Evolutionary conservation across 1,140 invertebrate genomes (phyloP), one percentile per base, ranked within the genome.

Genomic region (Drosophila lacteicornis): DNA sequence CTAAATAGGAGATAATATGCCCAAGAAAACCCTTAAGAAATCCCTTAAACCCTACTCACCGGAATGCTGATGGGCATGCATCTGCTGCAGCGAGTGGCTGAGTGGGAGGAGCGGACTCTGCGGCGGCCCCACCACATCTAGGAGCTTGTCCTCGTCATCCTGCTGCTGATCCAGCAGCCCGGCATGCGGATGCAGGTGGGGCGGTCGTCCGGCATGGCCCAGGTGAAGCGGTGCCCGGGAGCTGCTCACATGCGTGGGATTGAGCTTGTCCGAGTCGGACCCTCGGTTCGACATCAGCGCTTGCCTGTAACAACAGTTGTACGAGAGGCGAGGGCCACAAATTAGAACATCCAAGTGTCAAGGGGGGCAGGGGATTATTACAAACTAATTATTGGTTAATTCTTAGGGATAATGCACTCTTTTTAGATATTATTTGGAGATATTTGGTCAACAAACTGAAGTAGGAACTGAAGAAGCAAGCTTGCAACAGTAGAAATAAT

Each of bases 121-220:
- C 17, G 94, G 94, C 22, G 97, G 97, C 0, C 97, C 97, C 0
- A 98, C 97, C 2, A 98, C 97, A 92, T 98, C 97, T 77, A 98
- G 93, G 30, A 97, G 95, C 82, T 97, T 96, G 90, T 98, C 97
- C 40, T 98, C 97, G 82, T 96, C 95, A 80, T 96, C 96, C 92
- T 96, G 92, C 50, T 95, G 94, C 59, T 92, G 82, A 43, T 92
- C 91, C 61, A 94, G 92, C 79, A 82, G 85, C 62, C 92, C 93
- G 62, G 66, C 93, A 82, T 80, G 93, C 92, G 91, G 78, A 75
- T 92, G 91, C 76, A 86, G 50, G 62, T 92, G 91, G 0, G 91
- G 91, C 79, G 79, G 93, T 36, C 87, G 91, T 0, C 91, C 86
- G 17, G 91, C 91, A 19, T 92, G 92, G 7, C 91, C 92, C 73